Evolutionary conservation across 2,797 vertebrate genomes (phyloP), one percentile per base, ranked within the genome.

Genomic region (Threskiornis aethiopicus): DNA sequence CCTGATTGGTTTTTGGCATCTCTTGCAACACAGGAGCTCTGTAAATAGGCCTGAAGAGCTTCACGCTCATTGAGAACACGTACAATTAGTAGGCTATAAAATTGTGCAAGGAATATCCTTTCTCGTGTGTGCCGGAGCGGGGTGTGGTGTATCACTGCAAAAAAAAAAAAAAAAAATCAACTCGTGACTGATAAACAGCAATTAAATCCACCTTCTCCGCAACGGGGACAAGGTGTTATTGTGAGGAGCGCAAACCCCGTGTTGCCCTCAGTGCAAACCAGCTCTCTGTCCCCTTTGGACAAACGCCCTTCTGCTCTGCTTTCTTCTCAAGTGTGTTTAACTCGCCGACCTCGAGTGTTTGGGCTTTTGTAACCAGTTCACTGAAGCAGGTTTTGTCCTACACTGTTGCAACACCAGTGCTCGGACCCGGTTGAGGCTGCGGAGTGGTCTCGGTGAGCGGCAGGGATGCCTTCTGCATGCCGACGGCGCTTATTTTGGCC

Each of bases 201-300:
- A 16, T 90, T 76, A 72, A 91, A 62, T 31, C 54, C n/a, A 42
- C n/a, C 54, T 26, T 16, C 70, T 78, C 41, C 58, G 94, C 4
- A 0, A 0, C 22, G 54, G 61, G 84, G 49, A 20, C 0, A 2
- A 76, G 66, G 11, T 75, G 57, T 0, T 1, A 11, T 16, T 8
- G 52, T 41, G 17, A 6, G 39, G 44, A 77, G 42, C 4, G 0
- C 66, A 65, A 46, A 49, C 26, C 33, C 33, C 1, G 0, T 11
- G 22, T 64, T 57, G 10, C 9, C 9, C 3, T 4, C 13, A 0
- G 9, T 49, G 55, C 62, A 41, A 52, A 46, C 15, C 73, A 51
- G 64, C 46, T 31, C 41, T 33, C 33, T 61, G 13, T 11, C 55
- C 46, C 86, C 2, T 5, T 10, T 28, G 79, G 52, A 47, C n/a